Base-by-base conservation (phyloP, 2,888 invertebrate genomes). In the Gari tellinella region DNA sequence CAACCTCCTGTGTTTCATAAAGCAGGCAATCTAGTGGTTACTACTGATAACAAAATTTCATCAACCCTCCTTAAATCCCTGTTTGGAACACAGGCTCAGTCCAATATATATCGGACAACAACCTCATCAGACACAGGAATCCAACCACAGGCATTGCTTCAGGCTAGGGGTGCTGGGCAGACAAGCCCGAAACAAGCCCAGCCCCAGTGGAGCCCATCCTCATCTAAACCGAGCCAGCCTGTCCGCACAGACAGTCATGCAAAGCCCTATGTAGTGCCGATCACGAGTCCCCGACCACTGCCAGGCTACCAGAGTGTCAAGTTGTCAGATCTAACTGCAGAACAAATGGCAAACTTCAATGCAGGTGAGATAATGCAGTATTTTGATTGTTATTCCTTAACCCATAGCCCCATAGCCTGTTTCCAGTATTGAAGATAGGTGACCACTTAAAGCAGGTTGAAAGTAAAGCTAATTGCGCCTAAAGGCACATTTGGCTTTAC, bases 1-100 rank as follows among this genome's bases (percentile, higher is more conserved):
- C 69, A 70, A 62, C 40, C 43, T 17, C 41, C 72, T 43, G 31
- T 31, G 31, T 31, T 7, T 31, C 31, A 31, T 31, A 31, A 31
- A 10, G 31, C 31, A 31, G 31, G 31, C 4, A 31, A 31, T 31
- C 10, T 31, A 31, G 31, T 31, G n/a, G 41, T 40, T 5, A 19
- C 72, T 2, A 57, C 69, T 23, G 52, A 58, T 37, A 60, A 62
- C 17, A 60, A 51, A 43, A 46, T 65, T 31, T 64, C 72, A 14
- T 5, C 70, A 23, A 57, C 37, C 45, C 55, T 78, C 46, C 45
- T 72, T 46, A 60, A 72, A 48, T 53, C 68, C 31, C 46, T 78
- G 17, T 65, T 78, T 46, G 31, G 31, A 31, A 57, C 38, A 8
- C 68, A 72, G 17, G 64, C 64, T 15, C 72, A 67, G 49, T 55